phyloP scores from a whole-genome alignment of 37 sponge, comb jelly and placozoan genomes.

The Diacarnus erythraeanus region DNA sequence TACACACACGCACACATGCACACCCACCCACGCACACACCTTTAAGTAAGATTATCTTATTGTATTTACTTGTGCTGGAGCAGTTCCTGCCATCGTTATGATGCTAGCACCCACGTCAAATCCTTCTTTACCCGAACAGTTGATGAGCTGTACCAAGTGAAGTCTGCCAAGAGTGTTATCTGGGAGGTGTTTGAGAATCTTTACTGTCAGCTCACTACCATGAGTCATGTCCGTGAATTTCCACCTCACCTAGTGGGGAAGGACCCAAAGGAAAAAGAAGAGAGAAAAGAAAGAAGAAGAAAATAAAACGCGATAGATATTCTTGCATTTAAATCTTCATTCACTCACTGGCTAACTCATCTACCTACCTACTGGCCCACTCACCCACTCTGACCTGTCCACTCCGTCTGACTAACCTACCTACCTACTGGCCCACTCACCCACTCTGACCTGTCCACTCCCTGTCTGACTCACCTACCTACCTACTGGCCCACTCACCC shows the following conservation, averaged over 20 bases:
- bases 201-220: not conserved
- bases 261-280: not conserved
- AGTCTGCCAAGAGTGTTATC: not conserved
- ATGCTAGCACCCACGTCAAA: not conserved
- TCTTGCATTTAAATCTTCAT: not conserved
- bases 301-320: not conserved
- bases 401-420: too few relatives aligned
- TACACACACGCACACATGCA: not conserved
- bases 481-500: too few relatives aligned
- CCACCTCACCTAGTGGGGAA: not conserved
- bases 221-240: conserved; percentile 3
- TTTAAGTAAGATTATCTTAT: not conserved
- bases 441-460: too few relatives aligned
- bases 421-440: too few relatives aligned
- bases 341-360: too few relatives aligned
- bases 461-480: too few relatives aligned
- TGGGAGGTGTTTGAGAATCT: not conserved
- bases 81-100: not conserved
- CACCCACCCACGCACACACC: not conserved
- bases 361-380: too few relatives aligned
- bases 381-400: too few relatives aligned
- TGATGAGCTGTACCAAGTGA: not conserved
- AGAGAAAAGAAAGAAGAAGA: not conserved
- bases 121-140: not conserved
- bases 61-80: not conserved